phyloP scores from a whole-genome alignment of 2,113 vertebrate genomes.

The Urocynchramus pylzowi region DNA sequence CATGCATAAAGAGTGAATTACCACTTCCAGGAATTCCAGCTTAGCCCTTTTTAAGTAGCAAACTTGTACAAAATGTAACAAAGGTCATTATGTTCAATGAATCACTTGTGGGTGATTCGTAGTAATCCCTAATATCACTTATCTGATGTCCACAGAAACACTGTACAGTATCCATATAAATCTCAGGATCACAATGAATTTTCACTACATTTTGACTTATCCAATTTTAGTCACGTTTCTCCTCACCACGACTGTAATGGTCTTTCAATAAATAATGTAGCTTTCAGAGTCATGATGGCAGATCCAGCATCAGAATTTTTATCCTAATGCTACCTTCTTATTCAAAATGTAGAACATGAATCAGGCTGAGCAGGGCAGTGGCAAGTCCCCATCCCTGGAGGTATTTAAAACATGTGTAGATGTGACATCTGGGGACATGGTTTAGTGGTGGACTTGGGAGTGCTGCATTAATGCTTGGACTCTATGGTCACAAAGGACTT shows the following conservation, averaged over 20 bases:
- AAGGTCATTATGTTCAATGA: background rate
- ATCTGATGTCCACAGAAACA: background rate
- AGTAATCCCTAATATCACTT: background rate
- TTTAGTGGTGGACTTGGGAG: background rate
- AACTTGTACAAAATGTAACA: background rate
- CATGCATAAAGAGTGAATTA: background rate
- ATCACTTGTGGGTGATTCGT: background rate
- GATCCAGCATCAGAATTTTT: background rate
- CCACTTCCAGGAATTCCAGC: background rate
- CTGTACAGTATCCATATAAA: background rate
- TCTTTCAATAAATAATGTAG: background rate
- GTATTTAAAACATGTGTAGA: background rate
- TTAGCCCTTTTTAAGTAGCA: background rate
- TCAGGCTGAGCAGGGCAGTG: background rate
- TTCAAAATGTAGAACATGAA: background rate
- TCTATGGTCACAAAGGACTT: background rate
- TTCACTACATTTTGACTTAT: background rate
- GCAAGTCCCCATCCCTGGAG: background rate
- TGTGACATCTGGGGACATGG: background rate
- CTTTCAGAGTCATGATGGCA: background rate
- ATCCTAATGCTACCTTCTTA: background rate
- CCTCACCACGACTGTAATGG: background rate
- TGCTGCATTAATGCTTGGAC: background rate
- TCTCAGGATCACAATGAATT: background rate
- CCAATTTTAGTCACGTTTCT: background rate